Evolutionary conservation across 2,797 vertebrate genomes (phyloP).

Genomic region (Anas capensis): DNA sequence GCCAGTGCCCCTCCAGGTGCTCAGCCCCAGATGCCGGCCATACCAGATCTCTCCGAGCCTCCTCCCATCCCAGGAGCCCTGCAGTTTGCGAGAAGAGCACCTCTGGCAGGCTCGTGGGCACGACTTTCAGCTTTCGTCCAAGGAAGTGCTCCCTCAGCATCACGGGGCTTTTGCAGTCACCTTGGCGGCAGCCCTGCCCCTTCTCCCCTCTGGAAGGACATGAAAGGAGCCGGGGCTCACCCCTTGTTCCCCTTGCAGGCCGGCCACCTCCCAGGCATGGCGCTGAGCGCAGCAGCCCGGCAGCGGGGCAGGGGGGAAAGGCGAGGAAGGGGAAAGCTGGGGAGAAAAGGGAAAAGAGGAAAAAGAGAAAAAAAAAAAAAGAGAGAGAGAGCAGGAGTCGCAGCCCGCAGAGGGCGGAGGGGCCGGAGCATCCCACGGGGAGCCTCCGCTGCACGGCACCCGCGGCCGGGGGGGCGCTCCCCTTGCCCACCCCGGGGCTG

Average conservation of each 20-base stretch:
- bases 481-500: background rate
- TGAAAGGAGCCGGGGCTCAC: background rate
- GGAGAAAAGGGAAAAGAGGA: background rate
- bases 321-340: background rate
- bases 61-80: background rate
- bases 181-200: accelerated
- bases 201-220: background rate
- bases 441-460: too few relatives aligned
- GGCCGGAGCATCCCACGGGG: too few relatives aligned
- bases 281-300: background rate
- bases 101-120: background rate
- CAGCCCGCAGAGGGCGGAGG: too few relatives aligned
- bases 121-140: background rate
- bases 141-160: background rate
- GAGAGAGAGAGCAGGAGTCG: too few relatives aligned
- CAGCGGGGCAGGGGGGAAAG: background rate
- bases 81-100: background rate
- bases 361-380: too few relatives aligned
- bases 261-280: background rate
- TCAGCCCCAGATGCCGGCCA: background rate
- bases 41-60: background rate
- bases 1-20: background rate
- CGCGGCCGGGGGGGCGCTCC: background rate
- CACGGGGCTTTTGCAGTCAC: background rate
- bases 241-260: background rate